These are phyloP conservation scores for Hydropsyche tenuis DNA, from an alignment of 1,140 invertebrate species.

Conservation along the genomic window DNA sequence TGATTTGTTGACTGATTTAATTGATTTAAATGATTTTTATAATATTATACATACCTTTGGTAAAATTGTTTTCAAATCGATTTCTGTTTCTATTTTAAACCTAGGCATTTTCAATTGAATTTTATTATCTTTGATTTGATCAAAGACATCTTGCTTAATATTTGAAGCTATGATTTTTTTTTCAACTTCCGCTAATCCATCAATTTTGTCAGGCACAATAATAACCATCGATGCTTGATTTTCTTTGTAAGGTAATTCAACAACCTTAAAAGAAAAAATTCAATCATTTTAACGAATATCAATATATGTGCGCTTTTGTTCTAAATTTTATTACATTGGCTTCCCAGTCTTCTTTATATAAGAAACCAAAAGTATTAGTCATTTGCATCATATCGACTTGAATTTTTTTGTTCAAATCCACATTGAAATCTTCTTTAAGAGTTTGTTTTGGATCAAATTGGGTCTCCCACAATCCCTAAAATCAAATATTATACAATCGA, in stretches of 20 bases:
- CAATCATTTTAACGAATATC: no score
- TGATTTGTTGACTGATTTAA: no score
- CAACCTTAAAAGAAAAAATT: neutral
- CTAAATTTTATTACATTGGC: no score
- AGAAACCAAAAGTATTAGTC: no score
- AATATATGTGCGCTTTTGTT: no score
- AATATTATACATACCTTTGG: conserved; percentile 30
- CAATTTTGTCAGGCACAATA: neutral
- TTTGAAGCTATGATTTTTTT: neutral
- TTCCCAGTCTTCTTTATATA: neutral
- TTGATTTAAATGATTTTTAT: no score
- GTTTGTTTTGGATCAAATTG: conserved; percentile 35
- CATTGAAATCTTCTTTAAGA: conserved; percentile 38
- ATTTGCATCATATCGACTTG: conserved; percentile 46
- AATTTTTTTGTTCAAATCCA: conserved; percentile 36
- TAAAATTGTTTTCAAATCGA: conserved; percentile 46
- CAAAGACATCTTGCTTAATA: neutral
- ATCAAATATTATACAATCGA: neutral
- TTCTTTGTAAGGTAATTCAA: neutral
- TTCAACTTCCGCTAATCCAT: neutral
- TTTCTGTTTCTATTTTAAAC: conserved; percentile 61
- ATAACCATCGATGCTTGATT: neutral
- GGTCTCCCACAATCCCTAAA: conserved; percentile 42
- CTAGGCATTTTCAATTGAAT: conserved; percentile 53
- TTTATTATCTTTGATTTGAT: neutral